phyloP scores from a whole-genome alignment of 2,888 invertebrate genomes.

The Apocheima hispidaria region DNA sequence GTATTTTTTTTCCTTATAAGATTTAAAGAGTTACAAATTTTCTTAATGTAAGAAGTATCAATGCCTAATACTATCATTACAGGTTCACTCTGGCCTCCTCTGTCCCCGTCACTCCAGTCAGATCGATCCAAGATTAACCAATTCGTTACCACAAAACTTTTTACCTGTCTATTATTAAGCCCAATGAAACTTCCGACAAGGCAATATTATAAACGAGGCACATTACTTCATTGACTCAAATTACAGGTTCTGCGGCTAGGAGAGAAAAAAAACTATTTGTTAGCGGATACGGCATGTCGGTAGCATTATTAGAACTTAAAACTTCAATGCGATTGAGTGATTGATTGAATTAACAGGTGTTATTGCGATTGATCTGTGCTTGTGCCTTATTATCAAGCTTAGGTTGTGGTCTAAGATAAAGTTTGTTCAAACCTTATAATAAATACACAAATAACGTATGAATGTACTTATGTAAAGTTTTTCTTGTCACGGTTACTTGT shows the following conservation, averaged over 20 bases:
- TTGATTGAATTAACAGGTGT: constrained; percentile 49
- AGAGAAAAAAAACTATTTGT: constrained; percentile 40
- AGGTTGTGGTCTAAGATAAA: constrained; percentile 1
- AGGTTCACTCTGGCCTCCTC: background rate
- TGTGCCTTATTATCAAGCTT: constrained; percentile 30
- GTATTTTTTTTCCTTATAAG: no score
- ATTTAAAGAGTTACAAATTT: background rate
- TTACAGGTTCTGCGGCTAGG: constrained; percentile 35
- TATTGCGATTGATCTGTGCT: constrained; percentile 36
- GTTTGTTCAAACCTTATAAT: background rate
- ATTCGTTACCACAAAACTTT: constrained; percentile 18
- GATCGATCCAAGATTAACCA: constrained; percentile 21
- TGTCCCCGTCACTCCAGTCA: constrained; percentile 12
- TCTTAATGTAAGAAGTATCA: background rate
- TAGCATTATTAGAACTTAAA: constrained; percentile 38
- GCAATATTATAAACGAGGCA: constrained; percentile 43
- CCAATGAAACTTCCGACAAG: constrained; percentile 44
- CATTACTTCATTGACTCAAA: constrained; percentile 41
- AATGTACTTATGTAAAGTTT: background rate
- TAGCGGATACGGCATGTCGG: constrained; percentile 53
- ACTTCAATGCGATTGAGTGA: constrained; percentile 43
- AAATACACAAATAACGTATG: background rate
- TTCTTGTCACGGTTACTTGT: background rate
- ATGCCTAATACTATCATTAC: background rate
- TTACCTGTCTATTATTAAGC: constrained; percentile 34